Conservation (phyloP, 2,888 invertebrate genomes). For the Chesias legatella region DNA sequence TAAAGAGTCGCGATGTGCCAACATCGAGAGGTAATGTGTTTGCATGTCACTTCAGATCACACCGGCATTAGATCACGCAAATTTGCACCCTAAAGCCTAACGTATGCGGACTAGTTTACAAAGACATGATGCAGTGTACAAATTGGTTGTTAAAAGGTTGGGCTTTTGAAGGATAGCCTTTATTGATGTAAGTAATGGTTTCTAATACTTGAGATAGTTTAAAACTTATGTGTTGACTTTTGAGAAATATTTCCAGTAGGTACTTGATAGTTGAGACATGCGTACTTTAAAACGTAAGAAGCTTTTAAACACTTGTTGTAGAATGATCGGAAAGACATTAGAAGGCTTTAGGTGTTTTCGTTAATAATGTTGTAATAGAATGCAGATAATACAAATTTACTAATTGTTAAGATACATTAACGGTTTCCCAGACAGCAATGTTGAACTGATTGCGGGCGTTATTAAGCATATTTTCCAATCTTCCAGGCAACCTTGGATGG, state of each 20-base stretch:
- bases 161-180: conserved; percentile 22
- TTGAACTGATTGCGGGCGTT: too few species aligned
- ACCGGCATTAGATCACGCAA: background rate
- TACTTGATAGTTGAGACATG: too few species aligned
- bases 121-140: conserved; percentile 34
- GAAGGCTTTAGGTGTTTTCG: too few species aligned
- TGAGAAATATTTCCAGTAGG: background rate
- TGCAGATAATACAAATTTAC: too few species aligned
- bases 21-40: conserved; percentile 52
- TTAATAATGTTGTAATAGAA: too few species aligned
- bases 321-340: too few species aligned
- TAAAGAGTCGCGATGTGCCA: conserved; percentile 33
- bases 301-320: too few species aligned
- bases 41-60: conserved; percentile 37
- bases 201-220: conserved; percentile 33
- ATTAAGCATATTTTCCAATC: too few species aligned
- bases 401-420: too few species aligned
- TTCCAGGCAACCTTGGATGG: too few species aligned
- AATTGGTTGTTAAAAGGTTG: conserved; percentile 43
- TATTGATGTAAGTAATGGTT: conserved; percentile 40
- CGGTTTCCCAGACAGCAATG: too few species aligned
- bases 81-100: conserved; percentile 8
- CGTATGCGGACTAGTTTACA: conserved; percentile 7
- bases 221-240: conserved; percentile 15
- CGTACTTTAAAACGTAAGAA: too few species aligned